Evolutionary conservation across 92 coral and sea anemone genomes (phyloP).

Genomic region (Desmophyllum pertusum): DNA sequence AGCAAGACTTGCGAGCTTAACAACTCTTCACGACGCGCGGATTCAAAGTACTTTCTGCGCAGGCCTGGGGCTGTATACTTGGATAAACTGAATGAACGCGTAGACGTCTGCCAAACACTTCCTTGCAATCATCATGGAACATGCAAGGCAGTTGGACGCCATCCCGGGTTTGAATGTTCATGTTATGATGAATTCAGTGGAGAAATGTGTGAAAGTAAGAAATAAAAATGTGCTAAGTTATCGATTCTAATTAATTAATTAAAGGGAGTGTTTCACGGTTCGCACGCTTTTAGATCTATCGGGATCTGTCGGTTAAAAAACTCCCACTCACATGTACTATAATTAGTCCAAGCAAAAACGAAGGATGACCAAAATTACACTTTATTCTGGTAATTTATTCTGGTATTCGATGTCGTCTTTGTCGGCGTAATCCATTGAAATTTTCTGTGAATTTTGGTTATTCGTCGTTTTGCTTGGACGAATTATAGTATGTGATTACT

Average conservation of each 20-base stretch:
- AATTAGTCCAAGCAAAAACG: background rate
- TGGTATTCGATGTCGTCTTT: too few species aligned
- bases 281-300: too few species aligned
- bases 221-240: background rate
- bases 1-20: conserved; percentile 22
- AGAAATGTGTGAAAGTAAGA: conserved; percentile 23
- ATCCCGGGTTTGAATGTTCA: conserved; percentile 24
- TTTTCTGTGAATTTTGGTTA: too few species aligned
- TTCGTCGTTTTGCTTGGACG: too few species aligned
- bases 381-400: too few species aligned
- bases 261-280: too few species aligned
- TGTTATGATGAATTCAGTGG: conserved; percentile 18
- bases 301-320: too few species aligned
- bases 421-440: too few species aligned
- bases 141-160: background rate
- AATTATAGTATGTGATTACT: too few species aligned
- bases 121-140: conserved; percentile 24
- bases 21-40: conserved; percentile 13
- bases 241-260: too few species aligned
- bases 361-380: too few species aligned
- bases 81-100: conserved; percentile 4
- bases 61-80: conserved; percentile 7
- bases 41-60: background rate
- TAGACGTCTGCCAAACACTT: background rate
- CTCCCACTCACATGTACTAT: background rate